Conservation (phyloP, 1,140 invertebrate genomes). For the Gyrodactylus salaris region DNA sequence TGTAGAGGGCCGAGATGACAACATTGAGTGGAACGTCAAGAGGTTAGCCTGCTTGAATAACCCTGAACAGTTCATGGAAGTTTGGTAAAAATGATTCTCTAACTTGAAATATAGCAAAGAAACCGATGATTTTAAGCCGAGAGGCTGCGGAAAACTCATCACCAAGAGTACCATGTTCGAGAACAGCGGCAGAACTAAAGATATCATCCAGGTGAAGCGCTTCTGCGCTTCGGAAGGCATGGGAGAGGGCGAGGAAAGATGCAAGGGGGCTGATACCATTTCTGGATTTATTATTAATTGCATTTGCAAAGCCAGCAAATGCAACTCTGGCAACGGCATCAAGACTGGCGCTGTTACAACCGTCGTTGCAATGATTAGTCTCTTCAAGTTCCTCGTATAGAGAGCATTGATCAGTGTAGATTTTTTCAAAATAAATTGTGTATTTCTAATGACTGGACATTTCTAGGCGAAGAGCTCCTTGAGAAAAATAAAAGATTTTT, state of each 20-base stretch:
- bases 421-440: background rate
- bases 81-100: background rate
- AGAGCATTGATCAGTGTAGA: background rate
- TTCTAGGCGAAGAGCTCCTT: no score
- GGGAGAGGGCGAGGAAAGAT: background rate
- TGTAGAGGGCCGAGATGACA: background rate
- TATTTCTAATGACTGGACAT: no score
- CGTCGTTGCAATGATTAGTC: background rate
- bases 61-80: background rate
- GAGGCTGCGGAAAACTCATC: background rate
- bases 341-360: background rate
- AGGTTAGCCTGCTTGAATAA: background rate
- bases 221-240: background rate
- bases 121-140: background rate
- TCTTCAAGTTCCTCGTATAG: background rate
- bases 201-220: background rate
- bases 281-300: background rate
- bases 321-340: background rate
- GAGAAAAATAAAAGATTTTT: no score
- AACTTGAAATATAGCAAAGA: no score
- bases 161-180: background rate
- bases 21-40: background rate
- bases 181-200: background rate
- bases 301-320: background rate
- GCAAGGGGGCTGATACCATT: background rate